Evolutionary conservation across 2,888 invertebrate genomes (phyloP).

Genomic region (Hypena proboscidalis): DNA sequence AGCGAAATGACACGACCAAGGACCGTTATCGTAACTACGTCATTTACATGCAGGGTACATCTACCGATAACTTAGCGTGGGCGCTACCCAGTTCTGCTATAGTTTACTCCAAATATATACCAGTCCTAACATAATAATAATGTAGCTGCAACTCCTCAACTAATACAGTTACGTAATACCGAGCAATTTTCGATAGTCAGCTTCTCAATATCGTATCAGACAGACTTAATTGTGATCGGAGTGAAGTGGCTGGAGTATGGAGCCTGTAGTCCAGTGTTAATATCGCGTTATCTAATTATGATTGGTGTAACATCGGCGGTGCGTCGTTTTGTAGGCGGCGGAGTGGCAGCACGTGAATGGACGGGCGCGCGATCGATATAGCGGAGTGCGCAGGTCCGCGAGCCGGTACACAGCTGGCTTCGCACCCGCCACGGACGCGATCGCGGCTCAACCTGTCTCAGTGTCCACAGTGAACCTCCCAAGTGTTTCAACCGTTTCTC

Average conservation of each 20-base stretch:
- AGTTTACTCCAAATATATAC: slow-evolving; percentile 32
- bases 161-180: slow-evolving; percentile 20
- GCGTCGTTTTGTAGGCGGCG: slow-evolving; percentile 75
- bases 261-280: slow-evolving; percentile 63
- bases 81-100: slow-evolving; percentile 44
- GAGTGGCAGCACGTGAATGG: slow-evolving; percentile 77
- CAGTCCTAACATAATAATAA: slow-evolving; percentile 25
- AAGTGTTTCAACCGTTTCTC: slow-evolving; percentile 61
- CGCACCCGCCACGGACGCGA: slow-evolving; percentile 58
- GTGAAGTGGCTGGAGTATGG: slow-evolving; percentile 65
- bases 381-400: slow-evolving; percentile 75
- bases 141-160: slow-evolving; percentile 9
- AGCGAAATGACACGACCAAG: slow-evolving; percentile 33
- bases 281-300: slow-evolving; percentile 79
- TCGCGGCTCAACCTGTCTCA: slow-evolving; percentile 58
- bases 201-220: slow-evolving; percentile 44
- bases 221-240: slow-evolving; percentile 56
- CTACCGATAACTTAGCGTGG: slow-evolving; percentile 71
- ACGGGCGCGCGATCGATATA: slow-evolving; percentile 74
- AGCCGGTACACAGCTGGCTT: slow-evolving; percentile 68
- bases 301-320: slow-evolving; percentile 72
- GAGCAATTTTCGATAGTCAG: slow-evolving; percentile 9
- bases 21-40: slow-evolving; percentile 54
- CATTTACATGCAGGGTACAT: slow-evolving; percentile 75
- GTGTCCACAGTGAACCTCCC: slow-evolving; percentile 60